A percentile compares a stretch with the other conserved stretches of the same genome.
These are phyloP conservation scores for Cryptocephalus primarius DNA, from an alignment of 2,888 invertebrate genomes.

Conservation along the genomic window DNA sequence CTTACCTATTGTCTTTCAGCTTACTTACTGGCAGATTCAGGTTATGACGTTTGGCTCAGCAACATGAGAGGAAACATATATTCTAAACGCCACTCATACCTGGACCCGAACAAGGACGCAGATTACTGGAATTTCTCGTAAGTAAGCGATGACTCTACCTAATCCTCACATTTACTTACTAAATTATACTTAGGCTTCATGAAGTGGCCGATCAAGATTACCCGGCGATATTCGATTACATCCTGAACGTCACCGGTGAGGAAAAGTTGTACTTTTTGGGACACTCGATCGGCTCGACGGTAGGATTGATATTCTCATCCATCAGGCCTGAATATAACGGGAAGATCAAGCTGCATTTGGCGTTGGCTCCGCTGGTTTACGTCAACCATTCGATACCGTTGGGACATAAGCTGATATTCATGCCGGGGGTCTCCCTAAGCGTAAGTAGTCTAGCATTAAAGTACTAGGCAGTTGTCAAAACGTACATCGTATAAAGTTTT, in stretches of 20 bases:
- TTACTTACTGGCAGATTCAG: slow-evolving; percentile 38
- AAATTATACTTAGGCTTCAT: slow-evolving; percentile 40
- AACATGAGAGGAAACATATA: slow-evolving; percentile 52
- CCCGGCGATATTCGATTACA: slow-evolving; percentile 49
- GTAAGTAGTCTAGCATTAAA: slow-evolving; percentile 3
- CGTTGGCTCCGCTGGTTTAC: slow-evolving; percentile 30
- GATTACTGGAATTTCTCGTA: slow-evolving; percentile 51
- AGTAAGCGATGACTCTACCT: slow-evolving; percentile 7
- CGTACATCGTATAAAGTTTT: neutral
- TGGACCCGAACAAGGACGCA: slow-evolving; percentile 32
- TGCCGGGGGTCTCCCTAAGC: slow-evolving; percentile 8
- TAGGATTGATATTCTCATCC: slow-evolving; percentile 38
- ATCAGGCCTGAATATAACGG: slow-evolving; percentile 32
- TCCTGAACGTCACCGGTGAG: slow-evolving; percentile 40
- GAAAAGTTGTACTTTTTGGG: slow-evolving; percentile 47
- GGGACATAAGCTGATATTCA: slow-evolving; percentile 13
- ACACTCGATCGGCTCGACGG: slow-evolving; percentile 50
- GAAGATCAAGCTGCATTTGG: slow-evolving; percentile 30
- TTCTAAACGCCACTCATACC: slow-evolving; percentile 38
- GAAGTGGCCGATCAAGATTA: slow-evolving; percentile 53
- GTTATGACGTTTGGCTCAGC: slow-evolving; percentile 47
- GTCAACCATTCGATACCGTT: slow-evolving; percentile 22
- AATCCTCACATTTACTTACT: neutral
- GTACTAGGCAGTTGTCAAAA: no score
- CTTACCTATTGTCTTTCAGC: slow-evolving; percentile 21